A percentile compares a stretch with the other conserved stretches of the same genome.
Conservation (phyloP, 2,113 vertebrate species). For the Silurus meridionalis region DNA sequence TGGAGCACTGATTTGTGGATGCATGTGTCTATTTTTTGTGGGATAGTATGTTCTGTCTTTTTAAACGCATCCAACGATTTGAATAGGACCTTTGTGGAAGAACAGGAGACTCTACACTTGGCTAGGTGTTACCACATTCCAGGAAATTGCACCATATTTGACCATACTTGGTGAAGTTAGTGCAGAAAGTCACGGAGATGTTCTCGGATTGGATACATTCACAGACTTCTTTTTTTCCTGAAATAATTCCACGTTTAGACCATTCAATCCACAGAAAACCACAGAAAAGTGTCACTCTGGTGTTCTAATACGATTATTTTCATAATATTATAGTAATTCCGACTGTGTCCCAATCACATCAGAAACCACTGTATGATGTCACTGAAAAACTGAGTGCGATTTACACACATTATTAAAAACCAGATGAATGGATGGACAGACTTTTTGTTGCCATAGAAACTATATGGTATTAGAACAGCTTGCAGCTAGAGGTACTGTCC, state of each 20-base stretch:
- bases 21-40: neutral
- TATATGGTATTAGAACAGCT: neutral
- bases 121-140: neutral
- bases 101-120: neutral
- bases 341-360: neutral
- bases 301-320: neutral
- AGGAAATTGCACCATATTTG: neutral
- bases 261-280: neutral
- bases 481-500: neutral
- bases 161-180: neutral
- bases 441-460: neutral
- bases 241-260: neutral
- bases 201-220: neutral
- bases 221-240: neutral
- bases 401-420: neutral
- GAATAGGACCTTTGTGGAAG: constrained; percentile 10
- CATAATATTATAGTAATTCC: neutral
- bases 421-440: neutral
- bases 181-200: neutral
- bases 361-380: neutral
- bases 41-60: neutral
- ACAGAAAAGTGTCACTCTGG: neutral
- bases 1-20: neutral
- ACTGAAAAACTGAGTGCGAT: neutral
- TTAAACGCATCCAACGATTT: neutral